Conservation (phyloP, 92 coral and sea anemone genomes). For the Pocillopora grandis region DNA sequence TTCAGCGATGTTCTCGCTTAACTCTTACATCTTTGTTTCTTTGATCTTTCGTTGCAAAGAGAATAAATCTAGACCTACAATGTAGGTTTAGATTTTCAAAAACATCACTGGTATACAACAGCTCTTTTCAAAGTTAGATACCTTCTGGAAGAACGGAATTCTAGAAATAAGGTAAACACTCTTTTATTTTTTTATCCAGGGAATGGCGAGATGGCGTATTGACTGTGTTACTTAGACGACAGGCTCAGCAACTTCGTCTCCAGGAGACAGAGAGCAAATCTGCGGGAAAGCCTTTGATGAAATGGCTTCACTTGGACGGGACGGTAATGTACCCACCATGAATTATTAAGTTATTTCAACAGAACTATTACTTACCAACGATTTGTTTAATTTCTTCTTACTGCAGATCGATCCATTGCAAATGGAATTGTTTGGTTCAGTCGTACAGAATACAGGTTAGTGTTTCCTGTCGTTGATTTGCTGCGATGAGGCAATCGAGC, state of each 20-base stretch:
- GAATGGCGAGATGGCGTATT: constrained; percentile 95
- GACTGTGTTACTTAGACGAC: constrained; percentile 83
- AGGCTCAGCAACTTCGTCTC: constrained; percentile 70
- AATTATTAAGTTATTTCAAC: neutral
- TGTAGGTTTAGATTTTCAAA: too few species aligned
- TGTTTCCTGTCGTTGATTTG: neutral
- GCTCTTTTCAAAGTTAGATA: neutral
- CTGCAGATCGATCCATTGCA: constrained; percentile 80
- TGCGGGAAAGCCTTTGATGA: constrained; percentile 77
- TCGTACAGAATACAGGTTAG: constrained; percentile 85
- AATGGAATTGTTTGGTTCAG: constrained; percentile 87
- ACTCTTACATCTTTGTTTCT: too few species aligned
- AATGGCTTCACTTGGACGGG: constrained; percentile 99
- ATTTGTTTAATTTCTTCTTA: neutral
- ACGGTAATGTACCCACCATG: constrained; percentile 43
- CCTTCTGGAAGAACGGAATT: neutral
- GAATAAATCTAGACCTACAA: too few species aligned
- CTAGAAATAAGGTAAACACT: neutral
- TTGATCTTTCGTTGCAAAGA: too few species aligned
- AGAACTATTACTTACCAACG: neutral
- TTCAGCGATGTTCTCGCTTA: too few species aligned
- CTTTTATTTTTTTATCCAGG: constrained; percentile 43
- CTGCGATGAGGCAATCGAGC: neutral
- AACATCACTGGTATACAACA: too few species aligned
- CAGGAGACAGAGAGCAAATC: constrained; percentile 67